These are phyloP conservation scores for Eubucco bourcierii DNA, from an alignment of 2,113 vertebrate genomes.

Conservation along the genomic window DNA sequence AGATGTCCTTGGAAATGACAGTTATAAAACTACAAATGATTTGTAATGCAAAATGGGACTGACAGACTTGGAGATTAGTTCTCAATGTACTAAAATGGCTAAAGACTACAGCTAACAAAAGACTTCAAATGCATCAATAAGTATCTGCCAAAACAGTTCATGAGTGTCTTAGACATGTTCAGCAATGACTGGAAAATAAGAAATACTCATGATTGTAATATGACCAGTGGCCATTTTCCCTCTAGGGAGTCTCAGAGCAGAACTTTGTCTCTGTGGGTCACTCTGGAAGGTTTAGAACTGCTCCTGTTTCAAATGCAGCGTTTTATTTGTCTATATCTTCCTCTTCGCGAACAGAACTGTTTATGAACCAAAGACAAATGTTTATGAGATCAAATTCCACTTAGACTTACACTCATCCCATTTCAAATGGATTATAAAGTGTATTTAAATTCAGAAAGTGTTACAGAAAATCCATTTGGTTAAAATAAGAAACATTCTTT, in stretches of 20 bases:
- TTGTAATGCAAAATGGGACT: slow-evolving; percentile 90
- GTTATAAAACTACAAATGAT: slow-evolving; percentile 89
- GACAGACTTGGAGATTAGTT: slow-evolving; percentile 81
- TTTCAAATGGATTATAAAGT: neutral
- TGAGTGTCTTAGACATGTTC: slow-evolving; percentile 58
- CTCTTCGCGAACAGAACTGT: neutral
- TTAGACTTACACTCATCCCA: neutral
- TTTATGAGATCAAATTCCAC: neutral
- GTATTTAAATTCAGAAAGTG: neutral
- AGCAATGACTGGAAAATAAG: slow-evolving; percentile 22
- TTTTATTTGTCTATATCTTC: neutral
- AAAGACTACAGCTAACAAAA: slow-evolving; percentile 75
- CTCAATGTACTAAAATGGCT: slow-evolving; percentile 72
- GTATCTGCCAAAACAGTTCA: slow-evolving; percentile 55
- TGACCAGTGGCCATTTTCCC: slow-evolving; percentile 18
- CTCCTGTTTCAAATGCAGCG: neutral
- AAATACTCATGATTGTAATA: neutral
- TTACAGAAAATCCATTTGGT: neutral
- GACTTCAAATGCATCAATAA: slow-evolving; percentile 73
- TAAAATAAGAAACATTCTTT: neutral
- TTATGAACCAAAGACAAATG: neutral
- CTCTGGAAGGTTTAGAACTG: neutral
- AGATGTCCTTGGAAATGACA: slow-evolving; percentile 91
- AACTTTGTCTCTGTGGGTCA: slow-evolving; percentile 12
- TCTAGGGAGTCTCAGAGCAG: neutral